Evolutionary conservation across 2,113 vertebrate genomes (phyloP).

Genomic region (Hippocampus barbouri): DNA sequence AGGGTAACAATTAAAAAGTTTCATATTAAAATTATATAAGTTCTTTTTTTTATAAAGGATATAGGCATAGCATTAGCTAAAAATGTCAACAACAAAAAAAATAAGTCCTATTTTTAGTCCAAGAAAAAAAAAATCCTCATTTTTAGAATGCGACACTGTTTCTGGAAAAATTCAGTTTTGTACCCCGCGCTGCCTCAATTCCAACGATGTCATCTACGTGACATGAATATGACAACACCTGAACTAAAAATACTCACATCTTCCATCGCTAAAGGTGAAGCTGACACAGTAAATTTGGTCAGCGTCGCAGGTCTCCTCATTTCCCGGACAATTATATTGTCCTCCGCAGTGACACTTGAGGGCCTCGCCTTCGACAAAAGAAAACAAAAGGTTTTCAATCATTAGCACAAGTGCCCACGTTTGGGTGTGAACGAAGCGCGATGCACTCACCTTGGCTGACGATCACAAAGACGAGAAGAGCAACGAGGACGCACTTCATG

Average conservation of each 20-base stretch:
- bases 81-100: too few relatives aligned
- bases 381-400: neutral
- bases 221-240: neutral
- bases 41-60: too few relatives aligned
- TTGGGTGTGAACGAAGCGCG: neutral
- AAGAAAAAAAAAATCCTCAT: too few relatives aligned
- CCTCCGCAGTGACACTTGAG: conserved; percentile 2
- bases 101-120: too few relatives aligned
- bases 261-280: neutral
- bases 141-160: too few relatives aligned
- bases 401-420: neutral
- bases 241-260: neutral
- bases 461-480: neutral
- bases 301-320: neutral
- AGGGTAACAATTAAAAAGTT: too few relatives aligned
- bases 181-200: neutral
- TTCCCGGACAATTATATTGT: neutral
- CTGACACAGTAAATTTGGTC: neutral
- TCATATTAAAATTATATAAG: too few relatives aligned
- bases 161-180: neutral
- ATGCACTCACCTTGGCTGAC: neutral
- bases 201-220: too few relatives aligned
- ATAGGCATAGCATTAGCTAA: too few relatives aligned
- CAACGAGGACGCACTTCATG: conserved; percentile 3
- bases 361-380: neutral